Evolutionary conservation across 2,797 vertebrate species (phyloP).

Genomic region (Neosalanx taihuensis): DNA sequence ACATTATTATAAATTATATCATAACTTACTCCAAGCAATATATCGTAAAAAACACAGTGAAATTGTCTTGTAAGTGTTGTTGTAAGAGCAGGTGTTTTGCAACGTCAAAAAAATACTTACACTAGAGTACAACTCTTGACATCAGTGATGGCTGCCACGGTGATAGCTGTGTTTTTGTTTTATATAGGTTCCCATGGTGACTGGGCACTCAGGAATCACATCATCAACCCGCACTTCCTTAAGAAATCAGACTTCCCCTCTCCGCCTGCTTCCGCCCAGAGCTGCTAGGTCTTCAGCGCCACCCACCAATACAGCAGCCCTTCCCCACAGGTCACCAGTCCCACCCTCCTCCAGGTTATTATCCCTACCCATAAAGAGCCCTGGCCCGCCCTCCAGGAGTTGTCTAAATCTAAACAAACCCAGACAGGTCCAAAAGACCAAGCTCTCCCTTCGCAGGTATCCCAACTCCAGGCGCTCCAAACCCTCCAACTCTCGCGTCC

Average conservation of each 20-base stretch:
- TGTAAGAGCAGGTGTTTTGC: too few relatives aligned
- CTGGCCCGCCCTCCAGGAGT: background rate
- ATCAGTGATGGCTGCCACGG: slow-evolving; percentile 36
- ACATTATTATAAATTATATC: background rate
- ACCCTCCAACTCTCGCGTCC: background rate
- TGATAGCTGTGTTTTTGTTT: background rate
- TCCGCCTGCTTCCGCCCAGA: slow-evolving; percentile 7
- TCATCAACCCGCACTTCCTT: slow-evolving; percentile 24
- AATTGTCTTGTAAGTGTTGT: too few relatives aligned
- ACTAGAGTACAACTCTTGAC: background rate
- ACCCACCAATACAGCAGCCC: background rate
- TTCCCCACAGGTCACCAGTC: background rate
- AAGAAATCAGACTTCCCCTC: slow-evolving; percentile 26
- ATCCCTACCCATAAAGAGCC: background rate
- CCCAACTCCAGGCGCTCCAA: background rate
- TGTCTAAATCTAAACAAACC: background rate
- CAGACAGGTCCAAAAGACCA: background rate
- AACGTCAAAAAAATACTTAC: too few relatives aligned
- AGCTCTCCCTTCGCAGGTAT: slow-evolving; percentile 7
- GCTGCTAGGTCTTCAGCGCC: background rate
- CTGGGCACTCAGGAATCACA: slow-evolving; percentile 27
- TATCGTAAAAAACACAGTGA: too few relatives aligned
- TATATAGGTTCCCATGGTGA: slow-evolving; percentile 20
- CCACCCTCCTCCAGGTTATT: background rate
- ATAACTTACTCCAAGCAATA: too few relatives aligned